A percentile compares a stretch with the other conserved stretches of the same genome.
These are phyloP conservation scores for Mionectes olivaceus DNA, from an alignment of 2,797 vertebrate genomes.

Conservation along the genomic window DNA sequence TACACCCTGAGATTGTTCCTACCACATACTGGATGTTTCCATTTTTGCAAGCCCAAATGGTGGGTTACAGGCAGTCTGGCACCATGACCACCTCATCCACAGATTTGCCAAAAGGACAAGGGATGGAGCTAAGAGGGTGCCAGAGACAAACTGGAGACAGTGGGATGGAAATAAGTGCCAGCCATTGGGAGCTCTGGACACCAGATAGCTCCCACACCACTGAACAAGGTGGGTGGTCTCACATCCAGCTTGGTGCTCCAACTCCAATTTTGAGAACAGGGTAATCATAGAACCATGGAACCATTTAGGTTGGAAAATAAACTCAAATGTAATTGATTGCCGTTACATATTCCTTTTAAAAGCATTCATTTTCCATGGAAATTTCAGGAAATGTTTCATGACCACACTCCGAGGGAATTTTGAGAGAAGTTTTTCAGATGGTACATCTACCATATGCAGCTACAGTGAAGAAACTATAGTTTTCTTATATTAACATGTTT, in stretches of 20 bases:
- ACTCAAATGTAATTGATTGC: background rate
- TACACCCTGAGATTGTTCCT: background rate
- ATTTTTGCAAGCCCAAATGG: background rate
- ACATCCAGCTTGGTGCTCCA: background rate
- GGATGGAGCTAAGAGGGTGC: background rate
- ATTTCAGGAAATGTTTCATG: background rate
- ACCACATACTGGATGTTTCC: background rate
- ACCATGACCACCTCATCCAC: background rate
- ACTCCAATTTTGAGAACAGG: background rate
- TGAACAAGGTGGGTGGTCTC: background rate
- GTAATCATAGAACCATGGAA: background rate
- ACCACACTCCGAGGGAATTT: background rate
- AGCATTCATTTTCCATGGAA: background rate
- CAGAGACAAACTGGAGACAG: background rate
- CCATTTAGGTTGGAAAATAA: background rate
- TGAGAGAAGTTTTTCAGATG: background rate
- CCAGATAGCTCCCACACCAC: fast-evolving
- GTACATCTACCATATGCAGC: background rate
- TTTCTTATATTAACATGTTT: background rate
- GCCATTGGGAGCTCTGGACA: background rate
- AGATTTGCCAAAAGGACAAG: background rate
- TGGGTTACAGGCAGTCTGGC: background rate
- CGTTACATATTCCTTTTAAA: background rate
- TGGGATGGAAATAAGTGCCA: background rate
- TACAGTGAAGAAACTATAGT: background rate